A percentile compares a stretch with the other conserved stretches of the same genome.
Conservation (phyloP, 2,113 vertebrate genomes). For the Tamias sibiricus region DNA sequence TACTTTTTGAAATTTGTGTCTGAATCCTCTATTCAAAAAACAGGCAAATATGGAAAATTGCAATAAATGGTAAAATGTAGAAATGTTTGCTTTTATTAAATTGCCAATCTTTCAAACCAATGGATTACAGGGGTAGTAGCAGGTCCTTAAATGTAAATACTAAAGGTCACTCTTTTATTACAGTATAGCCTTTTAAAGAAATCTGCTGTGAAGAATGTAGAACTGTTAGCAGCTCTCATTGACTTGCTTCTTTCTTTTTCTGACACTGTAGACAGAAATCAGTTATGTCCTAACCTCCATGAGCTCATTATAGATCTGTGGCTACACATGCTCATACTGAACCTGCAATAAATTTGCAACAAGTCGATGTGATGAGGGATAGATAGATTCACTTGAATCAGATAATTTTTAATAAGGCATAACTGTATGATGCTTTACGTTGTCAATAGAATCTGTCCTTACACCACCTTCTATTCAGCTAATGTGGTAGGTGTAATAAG, state of each 20-base stretch:
- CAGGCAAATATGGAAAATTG: not conserved
- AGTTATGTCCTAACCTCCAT: not conserved
- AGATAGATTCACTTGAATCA: not conserved
- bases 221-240: not conserved
- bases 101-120: not conserved
- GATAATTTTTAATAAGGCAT: not conserved
- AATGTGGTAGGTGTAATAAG: not conserved
- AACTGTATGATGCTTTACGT: not conserved
- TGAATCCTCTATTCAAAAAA: not conserved
- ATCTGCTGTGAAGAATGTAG: not conserved
- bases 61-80: not conserved
- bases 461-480: not conserved
- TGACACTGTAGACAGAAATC: not conserved
- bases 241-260: not conserved
- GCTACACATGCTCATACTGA: not conserved
- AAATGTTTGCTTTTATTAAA: slow-evolving; percentile 48
- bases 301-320: not conserved
- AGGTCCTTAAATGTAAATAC: not conserved
- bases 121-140: not conserved
- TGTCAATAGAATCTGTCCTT: not conserved
- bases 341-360: not conserved
- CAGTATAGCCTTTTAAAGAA: not conserved
- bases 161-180: not conserved
- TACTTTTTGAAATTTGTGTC: not conserved
- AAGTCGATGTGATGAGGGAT: not conserved